These are phyloP conservation scores for Drosophila paranaensis DNA, from an alignment of 2,888 invertebrate species.

Conservation along the genomic window DNA sequence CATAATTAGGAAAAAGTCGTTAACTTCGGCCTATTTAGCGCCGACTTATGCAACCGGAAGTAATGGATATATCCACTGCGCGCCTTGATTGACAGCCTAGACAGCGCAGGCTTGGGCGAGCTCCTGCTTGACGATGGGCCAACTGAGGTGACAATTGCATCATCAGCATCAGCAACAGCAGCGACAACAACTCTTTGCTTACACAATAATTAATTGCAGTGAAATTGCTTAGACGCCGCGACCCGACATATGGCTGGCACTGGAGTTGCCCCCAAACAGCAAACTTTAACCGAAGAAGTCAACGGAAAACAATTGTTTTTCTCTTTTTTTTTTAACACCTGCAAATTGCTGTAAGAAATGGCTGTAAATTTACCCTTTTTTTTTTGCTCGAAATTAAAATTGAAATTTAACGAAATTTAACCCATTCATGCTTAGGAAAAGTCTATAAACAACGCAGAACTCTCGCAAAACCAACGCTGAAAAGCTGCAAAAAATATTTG, in stretches of 20 bases:
- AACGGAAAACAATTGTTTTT: conserved; percentile 20
- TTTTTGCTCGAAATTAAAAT: background rate
- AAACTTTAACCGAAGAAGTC: conserved; percentile 2
- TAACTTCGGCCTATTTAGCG: conserved; percentile 62
- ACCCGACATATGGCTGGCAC: conserved; percentile 11
- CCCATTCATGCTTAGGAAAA: no score
- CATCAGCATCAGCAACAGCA: conserved; percentile 51
- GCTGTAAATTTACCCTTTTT: no score
- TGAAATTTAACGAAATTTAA: background rate
- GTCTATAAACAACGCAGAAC: conserved; percentile 28
- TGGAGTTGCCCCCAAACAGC: conserved; percentile 2
- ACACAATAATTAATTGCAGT: conserved; percentile 57
- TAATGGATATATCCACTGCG: conserved; percentile 42
- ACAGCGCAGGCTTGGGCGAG: background rate
- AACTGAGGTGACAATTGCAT: conserved; percentile 49
- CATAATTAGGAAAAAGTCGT: conserved; percentile 73
- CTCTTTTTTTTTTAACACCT: conserved; percentile 23
- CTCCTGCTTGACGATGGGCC: background rate
- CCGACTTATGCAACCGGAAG: conserved; percentile 59
- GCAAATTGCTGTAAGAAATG: conserved; percentile 1
- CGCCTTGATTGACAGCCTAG: conserved; percentile 3
- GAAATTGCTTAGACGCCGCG: conserved; percentile 40
- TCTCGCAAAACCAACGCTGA: conserved; percentile 42
- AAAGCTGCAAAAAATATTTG: conserved; percentile 36
- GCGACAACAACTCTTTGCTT: conserved; percentile 27